Percentiles rank a stretch among this genome's conserved stretches.
Evolutionary conservation across 1,140 invertebrate genomes (phyloP).

Genomic region (Drosophila albomicans): DNA sequence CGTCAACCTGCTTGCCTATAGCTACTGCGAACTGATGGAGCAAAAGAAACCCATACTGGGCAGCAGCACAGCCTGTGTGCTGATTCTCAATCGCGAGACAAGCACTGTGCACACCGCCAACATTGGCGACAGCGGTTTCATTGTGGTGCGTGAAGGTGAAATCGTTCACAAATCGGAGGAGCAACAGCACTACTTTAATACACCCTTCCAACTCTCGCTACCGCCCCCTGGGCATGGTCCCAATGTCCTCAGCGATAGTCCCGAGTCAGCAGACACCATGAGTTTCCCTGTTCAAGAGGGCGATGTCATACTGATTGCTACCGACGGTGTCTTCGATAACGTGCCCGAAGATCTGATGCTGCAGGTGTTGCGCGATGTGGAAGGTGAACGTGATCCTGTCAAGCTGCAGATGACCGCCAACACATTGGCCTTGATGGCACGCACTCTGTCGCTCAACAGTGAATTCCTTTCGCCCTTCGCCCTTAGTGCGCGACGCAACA

Average conservation of each 20-base stretch:
- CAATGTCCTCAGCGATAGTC: conserved; percentile 95
- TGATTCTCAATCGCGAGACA: conserved; percentile 95
- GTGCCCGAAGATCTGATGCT: conserved; percentile 94
- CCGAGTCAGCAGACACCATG: conserved; percentile 95
- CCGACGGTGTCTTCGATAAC: conserved; percentile 99
- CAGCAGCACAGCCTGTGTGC: conserved; percentile 98
- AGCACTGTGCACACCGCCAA: conserved; percentile 97
- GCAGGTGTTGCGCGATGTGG: conserved; percentile 85
- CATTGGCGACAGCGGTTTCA: conserved; percentile 99
- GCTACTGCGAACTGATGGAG: conserved; percentile 96
- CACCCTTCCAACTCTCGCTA: conserved; percentile 97
- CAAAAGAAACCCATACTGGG: conserved; percentile 96
- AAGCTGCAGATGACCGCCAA: conserved; percentile 96
- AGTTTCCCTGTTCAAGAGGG: conserved; percentile 97
- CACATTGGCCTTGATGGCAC: conserved; percentile 96
- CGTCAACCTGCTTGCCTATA: conserved; percentile 93
- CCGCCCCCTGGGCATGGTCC: conserved; percentile 95
- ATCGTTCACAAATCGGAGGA: conserved; percentile 97
- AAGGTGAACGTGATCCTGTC: conserved; percentile 90
- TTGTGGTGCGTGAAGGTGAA: conserved; percentile 94
- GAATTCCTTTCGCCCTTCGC: conserved; percentile 98
- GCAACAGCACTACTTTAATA: conserved; percentile 99
- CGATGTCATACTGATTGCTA: conserved; percentile 97
- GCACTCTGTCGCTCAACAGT: conserved; percentile 96
- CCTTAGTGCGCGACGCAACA: conserved; percentile 95